Evolutionary conservation across 1,140 invertebrate species (phyloP).

Genomic region (Drosophila parabipectinata): DNA sequence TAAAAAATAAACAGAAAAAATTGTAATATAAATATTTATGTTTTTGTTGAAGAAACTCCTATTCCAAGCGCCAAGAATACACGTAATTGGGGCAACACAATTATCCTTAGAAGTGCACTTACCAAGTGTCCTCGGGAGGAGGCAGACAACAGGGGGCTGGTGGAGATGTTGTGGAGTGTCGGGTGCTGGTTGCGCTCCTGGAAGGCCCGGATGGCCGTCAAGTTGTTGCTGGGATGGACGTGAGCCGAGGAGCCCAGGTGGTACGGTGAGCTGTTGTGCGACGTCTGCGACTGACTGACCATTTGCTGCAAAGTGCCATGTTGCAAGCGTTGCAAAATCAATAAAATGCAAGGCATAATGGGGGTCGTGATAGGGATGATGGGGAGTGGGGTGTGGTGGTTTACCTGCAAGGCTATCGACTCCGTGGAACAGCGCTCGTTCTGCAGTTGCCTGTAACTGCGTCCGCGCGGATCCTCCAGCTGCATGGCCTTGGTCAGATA

Average conservation of each 20-base stretch:
- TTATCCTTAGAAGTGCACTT: constrained; percentile 8
- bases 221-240: constrained; percentile 81
- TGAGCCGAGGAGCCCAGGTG: constrained; percentile 37
- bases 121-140: constrained; percentile 76
- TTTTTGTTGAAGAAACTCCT: neutral
- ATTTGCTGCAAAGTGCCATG: constrained; percentile 49
- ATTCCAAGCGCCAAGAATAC: neutral
- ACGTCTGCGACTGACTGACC: constrained; percentile 47
- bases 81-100: neutral
- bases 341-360: constrained; percentile 30
- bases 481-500: constrained; percentile 89
- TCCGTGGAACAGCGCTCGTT: constrained; percentile 85
- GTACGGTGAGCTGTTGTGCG: constrained; percentile 80
- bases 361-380: neutral
- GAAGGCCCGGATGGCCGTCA: constrained; percentile 80
- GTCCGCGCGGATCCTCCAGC: constrained; percentile 87
- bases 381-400: neutral
- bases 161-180: constrained; percentile 76
- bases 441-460: constrained; percentile 86
- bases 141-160: constrained; percentile 77
- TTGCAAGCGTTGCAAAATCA: constrained; percentile 26
- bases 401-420: constrained; percentile 86
- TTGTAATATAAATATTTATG: too few relatives aligned
- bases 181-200: constrained; percentile 70
- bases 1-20: neutral